Evolutionary conservation across 2,113 vertebrate genomes (phyloP).

Genomic region (Elachura formosa): DNA sequence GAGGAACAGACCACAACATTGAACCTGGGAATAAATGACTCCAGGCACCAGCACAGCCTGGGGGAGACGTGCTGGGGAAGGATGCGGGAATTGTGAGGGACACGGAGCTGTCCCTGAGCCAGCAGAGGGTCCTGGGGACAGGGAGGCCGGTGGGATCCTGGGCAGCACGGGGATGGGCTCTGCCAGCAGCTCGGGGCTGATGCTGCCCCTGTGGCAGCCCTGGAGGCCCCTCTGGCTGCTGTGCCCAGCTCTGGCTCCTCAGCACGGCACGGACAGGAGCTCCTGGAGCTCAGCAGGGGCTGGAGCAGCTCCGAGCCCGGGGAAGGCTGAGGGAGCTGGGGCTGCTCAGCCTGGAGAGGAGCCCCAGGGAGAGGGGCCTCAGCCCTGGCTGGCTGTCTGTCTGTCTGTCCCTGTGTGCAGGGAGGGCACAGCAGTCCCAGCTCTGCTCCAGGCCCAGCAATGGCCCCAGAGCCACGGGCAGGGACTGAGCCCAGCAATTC

Average conservation of each 20-base stretch:
- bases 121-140: background rate
- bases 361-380: background rate
- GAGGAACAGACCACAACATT: too few species aligned
- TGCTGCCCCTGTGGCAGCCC: background rate
- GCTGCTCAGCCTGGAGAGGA: background rate
- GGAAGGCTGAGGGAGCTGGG: background rate
- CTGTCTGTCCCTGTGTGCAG: background rate
- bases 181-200: background rate
- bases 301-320: background rate
- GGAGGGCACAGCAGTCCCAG: background rate
- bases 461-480: background rate
- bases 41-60: background rate
- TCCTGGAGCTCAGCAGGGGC: background rate
- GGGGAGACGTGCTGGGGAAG: background rate
- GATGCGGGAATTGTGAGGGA: background rate
- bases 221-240: background rate
- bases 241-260: background rate
- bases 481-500: background rate
- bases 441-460: background rate
- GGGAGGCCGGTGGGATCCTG: background rate
- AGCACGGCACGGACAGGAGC: background rate
- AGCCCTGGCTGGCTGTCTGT: background rate
- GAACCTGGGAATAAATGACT: background rate
- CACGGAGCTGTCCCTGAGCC: background rate
- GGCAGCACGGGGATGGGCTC: rapidly evolving